A percentile compares a stretch with the other conserved stretches of the same genome.
These are phyloP conservation scores for Nasonia vitripennis DNA, from an alignment of 1,140 invertebrate genomes.

Conservation along the genomic window DNA sequence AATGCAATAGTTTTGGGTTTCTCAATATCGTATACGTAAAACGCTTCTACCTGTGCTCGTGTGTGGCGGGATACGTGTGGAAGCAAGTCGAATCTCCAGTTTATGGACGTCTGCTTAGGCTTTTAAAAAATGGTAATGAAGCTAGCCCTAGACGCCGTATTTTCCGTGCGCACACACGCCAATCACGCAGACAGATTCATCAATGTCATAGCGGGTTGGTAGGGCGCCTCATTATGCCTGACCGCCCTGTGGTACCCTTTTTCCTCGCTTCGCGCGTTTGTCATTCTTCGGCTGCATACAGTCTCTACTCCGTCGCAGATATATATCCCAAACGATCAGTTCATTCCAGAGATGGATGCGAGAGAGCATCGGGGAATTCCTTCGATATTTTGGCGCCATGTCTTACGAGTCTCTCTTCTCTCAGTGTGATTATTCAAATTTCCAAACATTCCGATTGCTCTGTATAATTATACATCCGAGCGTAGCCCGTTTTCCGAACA, in stretches of 20 bases:
- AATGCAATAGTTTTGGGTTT: neutral
- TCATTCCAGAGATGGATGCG: conserved; percentile 32
- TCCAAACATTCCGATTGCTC: neutral
- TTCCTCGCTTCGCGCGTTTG: conserved; percentile 12
- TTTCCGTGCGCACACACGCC: neutral
- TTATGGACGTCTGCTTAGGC: neutral
- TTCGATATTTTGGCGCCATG: conserved; percentile 29
- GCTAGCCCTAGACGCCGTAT: neutral
- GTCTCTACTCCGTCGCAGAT: neutral
- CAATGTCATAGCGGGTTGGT: conserved; percentile 34
- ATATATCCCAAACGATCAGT: conserved; percentile 29
- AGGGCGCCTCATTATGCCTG: conserved; percentile 21
- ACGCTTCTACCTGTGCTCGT: neutral
- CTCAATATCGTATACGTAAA: neutral
- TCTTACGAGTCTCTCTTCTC: neutral
- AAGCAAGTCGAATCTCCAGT: neutral
- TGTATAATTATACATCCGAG: neutral
- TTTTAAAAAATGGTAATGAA: neutral
- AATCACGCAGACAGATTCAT: conserved; percentile 42
- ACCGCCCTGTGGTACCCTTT: neutral
- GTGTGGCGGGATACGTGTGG: neutral
- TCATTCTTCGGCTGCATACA: conserved; percentile 14
- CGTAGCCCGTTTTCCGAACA: neutral
- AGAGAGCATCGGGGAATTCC: neutral
- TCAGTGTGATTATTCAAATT: neutral